Percentiles rank a stretch among this genome's conserved stretches.
Conservation (phyloP, 1,140 invertebrate species). For the Centruroides sculpturatus region DNA sequence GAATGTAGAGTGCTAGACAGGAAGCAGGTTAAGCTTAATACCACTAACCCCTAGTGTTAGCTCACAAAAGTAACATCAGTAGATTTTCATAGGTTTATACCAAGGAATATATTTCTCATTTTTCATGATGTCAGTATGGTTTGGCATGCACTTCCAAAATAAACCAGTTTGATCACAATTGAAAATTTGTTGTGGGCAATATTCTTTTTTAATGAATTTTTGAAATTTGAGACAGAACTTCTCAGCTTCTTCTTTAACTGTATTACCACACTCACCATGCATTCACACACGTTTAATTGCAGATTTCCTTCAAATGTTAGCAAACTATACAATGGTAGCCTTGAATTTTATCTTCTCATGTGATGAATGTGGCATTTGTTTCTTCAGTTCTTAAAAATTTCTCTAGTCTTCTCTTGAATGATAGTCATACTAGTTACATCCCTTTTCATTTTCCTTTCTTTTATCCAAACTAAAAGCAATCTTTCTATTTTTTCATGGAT, state of each 20-base stretch:
- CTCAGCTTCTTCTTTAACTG: slow-evolving; percentile 29
- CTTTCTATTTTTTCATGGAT: too few species aligned
- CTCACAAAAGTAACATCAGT: slow-evolving; percentile 5
- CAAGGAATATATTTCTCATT: slow-evolving; percentile 9
- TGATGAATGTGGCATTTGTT: too few species aligned
- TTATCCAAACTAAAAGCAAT: too few species aligned
- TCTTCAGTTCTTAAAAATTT: too few species aligned
- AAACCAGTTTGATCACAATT: slow-evolving; percentile 11
- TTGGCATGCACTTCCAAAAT: slow-evolving; percentile 19
- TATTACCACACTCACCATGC: slow-evolving; percentile 4
- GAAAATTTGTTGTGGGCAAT: slow-evolving; percentile 4
- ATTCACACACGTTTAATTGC: not conserved
- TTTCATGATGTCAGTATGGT: slow-evolving; percentile 12
- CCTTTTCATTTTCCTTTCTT: too few species aligned
- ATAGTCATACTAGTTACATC: too few species aligned
- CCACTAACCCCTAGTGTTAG: slow-evolving; percentile 6
- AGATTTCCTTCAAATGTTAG: not conserved
- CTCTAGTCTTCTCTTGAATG: too few species aligned
- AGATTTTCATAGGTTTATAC: slow-evolving; percentile 2
- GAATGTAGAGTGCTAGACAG: slow-evolving; percentile 7
- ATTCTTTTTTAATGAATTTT: not conserved
- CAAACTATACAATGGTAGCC: not conserved
- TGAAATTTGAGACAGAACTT: not conserved
- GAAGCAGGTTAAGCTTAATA: slow-evolving; percentile 5
- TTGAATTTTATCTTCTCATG: not conserved